These are phyloP conservation scores for Hucho hucho DNA, from an alignment of 2,113 vertebrate species.

Conservation along the genomic window DNA sequence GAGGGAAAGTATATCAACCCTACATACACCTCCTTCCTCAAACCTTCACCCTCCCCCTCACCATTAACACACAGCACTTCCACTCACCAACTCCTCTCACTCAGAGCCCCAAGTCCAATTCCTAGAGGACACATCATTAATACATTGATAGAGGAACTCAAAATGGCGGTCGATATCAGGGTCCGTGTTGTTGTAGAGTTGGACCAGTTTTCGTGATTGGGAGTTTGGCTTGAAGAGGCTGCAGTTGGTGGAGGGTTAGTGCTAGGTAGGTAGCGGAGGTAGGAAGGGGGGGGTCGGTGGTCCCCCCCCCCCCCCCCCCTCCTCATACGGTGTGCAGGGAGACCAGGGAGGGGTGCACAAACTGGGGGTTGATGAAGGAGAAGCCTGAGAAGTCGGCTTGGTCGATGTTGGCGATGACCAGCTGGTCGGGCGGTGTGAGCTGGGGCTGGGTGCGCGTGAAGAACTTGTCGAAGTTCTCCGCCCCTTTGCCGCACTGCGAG, in stretches of 20 bases:
- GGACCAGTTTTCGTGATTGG: background rate
- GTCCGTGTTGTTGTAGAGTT: background rate
- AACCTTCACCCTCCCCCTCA: background rate
- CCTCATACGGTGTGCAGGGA: slow-evolving; percentile 70
- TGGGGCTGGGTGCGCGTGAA: slow-evolving; percentile 94
- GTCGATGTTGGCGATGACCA: slow-evolving; percentile 97
- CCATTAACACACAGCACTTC: background rate
- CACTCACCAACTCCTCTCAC: background rate
- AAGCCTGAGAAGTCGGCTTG: slow-evolving; percentile 96
- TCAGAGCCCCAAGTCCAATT: background rate
- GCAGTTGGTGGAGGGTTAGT: slow-evolving; percentile 13
- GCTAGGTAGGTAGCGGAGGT: slow-evolving; percentile 34
- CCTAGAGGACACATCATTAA: background rate
- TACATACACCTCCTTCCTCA: too few relatives aligned
- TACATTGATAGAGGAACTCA: background rate
- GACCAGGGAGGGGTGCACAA: slow-evolving; percentile 75
- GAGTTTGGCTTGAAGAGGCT: background rate
- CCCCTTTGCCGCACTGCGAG: slow-evolving; percentile 89
- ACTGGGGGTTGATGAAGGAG: slow-evolving; percentile 93
- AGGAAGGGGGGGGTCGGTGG: slow-evolving; percentile 12
- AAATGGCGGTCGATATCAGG: background rate
- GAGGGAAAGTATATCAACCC: background rate
- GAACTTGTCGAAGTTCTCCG: slow-evolving; percentile 98
- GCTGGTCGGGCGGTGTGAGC: slow-evolving; percentile 91
- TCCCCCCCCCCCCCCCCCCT: background rate